Evolutionary conservation across 2,797 vertebrate species (phyloP), one percentile per base, ranked within the genome.

Genomic region (Lagodon rhomboides): DNA sequence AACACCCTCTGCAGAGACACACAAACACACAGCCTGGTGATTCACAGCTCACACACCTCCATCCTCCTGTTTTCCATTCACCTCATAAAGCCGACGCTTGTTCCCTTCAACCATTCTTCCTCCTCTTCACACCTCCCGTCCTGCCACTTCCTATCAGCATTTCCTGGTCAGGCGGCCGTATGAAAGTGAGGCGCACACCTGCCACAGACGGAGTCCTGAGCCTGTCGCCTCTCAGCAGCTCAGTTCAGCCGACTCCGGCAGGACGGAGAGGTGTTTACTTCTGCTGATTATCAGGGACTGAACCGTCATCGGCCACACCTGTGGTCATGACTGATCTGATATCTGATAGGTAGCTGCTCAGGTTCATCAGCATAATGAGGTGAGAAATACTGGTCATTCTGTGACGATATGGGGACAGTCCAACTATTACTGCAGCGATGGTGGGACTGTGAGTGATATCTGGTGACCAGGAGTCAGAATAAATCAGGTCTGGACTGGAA

Each of bases 181-280:
- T 81, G 76, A 91, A 88, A 85, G 74, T 56, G 76, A 77, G 68
- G 68, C 79, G 72, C 86, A 89, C 92, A 93, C 91, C 89, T 94
- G 87, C 87, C 84, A 77, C 87, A 59, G 77, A 55, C 61, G 27
- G 60, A 64, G 68, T 82, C 85, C 62, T 23, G 38, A 69, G 64
- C 75, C 78, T 83, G 84, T 86, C 82, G 56, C 80, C 55, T 85
- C 82, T 69, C 76, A 61, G 64, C 85, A 83, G 30, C 62, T 80
- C 79, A 59, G 69, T 43, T 78, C 51, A 63, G 34, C 51, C 55
- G 50, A 53, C 22, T 72, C 64, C 47, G 69, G 80, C 70, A 68
- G 44, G 54, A 25, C 30, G 46, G 54, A 47, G 66, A 61, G 59
- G 41, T 82, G n/a, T n/a, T n/a, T n/a, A n/a, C n/a, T n/a, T n/a